A percentile compares a stretch with the other conserved stretches of the same genome.
These are phyloP conservation scores for Ammodramus savannarum DNA, from an alignment of 2,113 vertebrate species.

Conservation along the genomic window DNA sequence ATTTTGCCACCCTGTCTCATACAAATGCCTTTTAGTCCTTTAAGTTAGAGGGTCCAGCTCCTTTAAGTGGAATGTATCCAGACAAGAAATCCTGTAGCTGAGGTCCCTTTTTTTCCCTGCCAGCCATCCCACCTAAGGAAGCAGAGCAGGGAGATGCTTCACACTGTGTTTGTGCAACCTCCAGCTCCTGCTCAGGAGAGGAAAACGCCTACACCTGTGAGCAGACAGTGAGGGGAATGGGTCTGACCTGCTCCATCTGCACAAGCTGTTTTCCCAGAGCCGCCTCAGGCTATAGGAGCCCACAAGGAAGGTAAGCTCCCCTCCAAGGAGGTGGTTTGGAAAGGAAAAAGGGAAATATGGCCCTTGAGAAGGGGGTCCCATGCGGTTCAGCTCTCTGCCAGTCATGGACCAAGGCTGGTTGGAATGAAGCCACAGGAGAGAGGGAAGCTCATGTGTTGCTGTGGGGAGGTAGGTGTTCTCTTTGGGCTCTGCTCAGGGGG, in stretches of 20 bases:
- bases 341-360: background rate
- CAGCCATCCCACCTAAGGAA: background rate
- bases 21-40: background rate
- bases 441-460: background rate
- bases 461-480: background rate
- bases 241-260: background rate
- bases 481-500: fast-evolving
- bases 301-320: background rate
- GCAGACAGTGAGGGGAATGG: background rate
- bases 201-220: slow-evolving; percentile 7
- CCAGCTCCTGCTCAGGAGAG: background rate
- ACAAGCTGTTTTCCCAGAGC: background rate
- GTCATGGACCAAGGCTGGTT: background rate
- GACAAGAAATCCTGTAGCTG: background rate
- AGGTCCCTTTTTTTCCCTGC: background rate
- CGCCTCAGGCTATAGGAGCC: background rate
- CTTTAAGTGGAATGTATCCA: background rate
- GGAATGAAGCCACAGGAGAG: background rate
- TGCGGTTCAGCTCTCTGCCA: fast-evolving
- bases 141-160: background rate
- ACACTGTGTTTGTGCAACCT: background rate
- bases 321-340: background rate
- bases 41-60: background rate
- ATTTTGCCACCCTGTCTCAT: background rate
- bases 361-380: fast-evolving